Conservation (phyloP, 1,140 invertebrate species). For the Wiebesia pumilae region DNA sequence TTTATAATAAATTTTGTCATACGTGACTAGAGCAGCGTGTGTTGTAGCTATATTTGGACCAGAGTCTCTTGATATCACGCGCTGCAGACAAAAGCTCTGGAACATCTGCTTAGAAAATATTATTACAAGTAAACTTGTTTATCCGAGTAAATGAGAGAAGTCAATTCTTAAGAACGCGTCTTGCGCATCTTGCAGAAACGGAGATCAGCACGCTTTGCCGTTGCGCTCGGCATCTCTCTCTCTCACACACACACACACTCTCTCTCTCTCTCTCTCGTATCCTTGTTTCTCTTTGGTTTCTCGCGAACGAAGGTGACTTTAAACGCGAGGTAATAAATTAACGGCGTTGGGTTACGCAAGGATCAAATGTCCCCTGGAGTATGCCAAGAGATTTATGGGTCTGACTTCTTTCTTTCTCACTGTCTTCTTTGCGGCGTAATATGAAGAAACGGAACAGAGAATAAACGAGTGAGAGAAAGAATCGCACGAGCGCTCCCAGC, state of each 20-base stretch:
- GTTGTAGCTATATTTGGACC: background rate
- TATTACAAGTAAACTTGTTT: conserved; percentile 42
- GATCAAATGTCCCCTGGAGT: conserved; percentile 76
- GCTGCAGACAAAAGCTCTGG: background rate
- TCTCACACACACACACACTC: too few species aligned
- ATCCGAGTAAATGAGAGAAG: conserved; percentile 32
- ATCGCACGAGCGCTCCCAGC: conserved; percentile 46
- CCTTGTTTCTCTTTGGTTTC: conserved; percentile 40
- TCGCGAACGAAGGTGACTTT: conserved; percentile 73
- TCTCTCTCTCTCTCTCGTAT: conserved; percentile 6
- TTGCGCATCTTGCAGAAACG: background rate
- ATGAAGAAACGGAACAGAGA: background rate
- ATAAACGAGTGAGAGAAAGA: background rate
- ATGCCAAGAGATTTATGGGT: conserved; percentile 75
- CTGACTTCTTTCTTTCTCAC: conserved; percentile 63
- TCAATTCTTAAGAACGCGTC: conserved; percentile 6
- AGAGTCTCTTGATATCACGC: background rate
- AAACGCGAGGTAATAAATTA: conserved; percentile 76
- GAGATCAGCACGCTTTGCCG: background rate
- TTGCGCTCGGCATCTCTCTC: background rate
- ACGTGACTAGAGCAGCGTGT: background rate
- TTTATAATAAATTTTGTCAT: conserved; percentile 14
- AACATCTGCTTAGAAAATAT: background rate
- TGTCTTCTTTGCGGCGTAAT: background rate
- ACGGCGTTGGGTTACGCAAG: conserved; percentile 76